These are phyloP conservation scores for Tupaia tana DNA, from an alignment of 2,113 vertebrate species.

Conservation along the genomic window DNA sequence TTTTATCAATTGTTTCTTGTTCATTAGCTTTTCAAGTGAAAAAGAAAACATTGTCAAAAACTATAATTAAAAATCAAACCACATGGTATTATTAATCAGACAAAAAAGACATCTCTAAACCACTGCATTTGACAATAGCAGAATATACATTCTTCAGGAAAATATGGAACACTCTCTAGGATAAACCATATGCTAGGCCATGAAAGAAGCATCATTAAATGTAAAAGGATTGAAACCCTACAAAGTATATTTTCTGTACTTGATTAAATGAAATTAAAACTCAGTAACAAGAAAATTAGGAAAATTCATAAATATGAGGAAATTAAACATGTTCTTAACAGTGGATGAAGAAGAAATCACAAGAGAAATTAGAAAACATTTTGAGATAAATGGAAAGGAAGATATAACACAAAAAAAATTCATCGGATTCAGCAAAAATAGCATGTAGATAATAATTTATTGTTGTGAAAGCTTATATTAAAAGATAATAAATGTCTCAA, in stretches of 20 bases:
- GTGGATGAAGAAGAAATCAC: background rate
- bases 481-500: background rate
- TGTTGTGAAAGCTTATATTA: background rate
- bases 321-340: background rate
- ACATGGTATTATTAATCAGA: background rate
- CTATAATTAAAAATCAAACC: background rate
- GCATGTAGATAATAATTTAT: background rate
- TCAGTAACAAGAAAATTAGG: background rate
- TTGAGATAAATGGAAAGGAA: background rate
- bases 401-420: background rate
- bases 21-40: background rate
- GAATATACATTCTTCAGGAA: background rate
- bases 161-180: background rate
- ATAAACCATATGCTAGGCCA: background rate
- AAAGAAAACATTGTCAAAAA: background rate
- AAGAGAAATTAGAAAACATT: background rate
- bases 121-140: background rate
- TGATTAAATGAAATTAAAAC: background rate
- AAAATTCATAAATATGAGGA: background rate
- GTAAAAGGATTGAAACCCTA: background rate
- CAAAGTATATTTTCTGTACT: background rate
- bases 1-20: conserved; percentile 13
- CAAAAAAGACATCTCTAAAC: background rate
- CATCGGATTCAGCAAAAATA: background rate
- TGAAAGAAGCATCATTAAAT: background rate